phyloP scores from a whole-genome alignment of 2,888 invertebrate species.

The Hermaeophaga mercurialis region DNA sequence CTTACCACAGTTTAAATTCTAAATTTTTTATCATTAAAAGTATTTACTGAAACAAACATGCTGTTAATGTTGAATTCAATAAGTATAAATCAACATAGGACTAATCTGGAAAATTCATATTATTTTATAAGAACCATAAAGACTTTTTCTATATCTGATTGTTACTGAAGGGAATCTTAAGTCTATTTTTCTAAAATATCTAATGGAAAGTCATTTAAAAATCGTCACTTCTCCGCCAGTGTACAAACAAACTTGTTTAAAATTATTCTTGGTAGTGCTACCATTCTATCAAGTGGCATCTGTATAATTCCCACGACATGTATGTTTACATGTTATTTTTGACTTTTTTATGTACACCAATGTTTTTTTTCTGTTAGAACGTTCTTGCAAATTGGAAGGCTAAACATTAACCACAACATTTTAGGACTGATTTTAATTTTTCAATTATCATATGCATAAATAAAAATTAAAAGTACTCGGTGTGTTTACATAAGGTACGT shows the following conservation, averaged over 20 bases:
- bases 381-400: slow-evolving; percentile 27
- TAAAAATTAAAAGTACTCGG: not conserved
- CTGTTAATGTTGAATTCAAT: too few relatives aligned
- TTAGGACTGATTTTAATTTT: not conserved
- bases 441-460: slow-evolving; percentile 6
- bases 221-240: not conserved
- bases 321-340: slow-evolving; percentile 31
- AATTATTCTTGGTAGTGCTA: slow-evolving; percentile 26
- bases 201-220: too few relatives aligned
- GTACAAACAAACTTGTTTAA: slow-evolving; percentile 21
- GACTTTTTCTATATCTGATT: too few relatives aligned
- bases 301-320: slow-evolving; percentile 36
- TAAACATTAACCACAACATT: slow-evolving; percentile 22
- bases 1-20: too few relatives aligned
- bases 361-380: slow-evolving; percentile 32
- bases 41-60: too few relatives aligned
- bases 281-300: slow-evolving; percentile 32
- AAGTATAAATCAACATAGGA: too few relatives aligned
- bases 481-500: not conserved
- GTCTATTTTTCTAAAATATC: too few relatives aligned
- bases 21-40: too few relatives aligned
- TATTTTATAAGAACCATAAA: too few relatives aligned
- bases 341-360: slow-evolving; percentile 31
- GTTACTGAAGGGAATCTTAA: too few relatives aligned
- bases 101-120: too few relatives aligned